Conservation (phyloP, 2,888 invertebrate species). For the Ptychoptera contaminata region DNA sequence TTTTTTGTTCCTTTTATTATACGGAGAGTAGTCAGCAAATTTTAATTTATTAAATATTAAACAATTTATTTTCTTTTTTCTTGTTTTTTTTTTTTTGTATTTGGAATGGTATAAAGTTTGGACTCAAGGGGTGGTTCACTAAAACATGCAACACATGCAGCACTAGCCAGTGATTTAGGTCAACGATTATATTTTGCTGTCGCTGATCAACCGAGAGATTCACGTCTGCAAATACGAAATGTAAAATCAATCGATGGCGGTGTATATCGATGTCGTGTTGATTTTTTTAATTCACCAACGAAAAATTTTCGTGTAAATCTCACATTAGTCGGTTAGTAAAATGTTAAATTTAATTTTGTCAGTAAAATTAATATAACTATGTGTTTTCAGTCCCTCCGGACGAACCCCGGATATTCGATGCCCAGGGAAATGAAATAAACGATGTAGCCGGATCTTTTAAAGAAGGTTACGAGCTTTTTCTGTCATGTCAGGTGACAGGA, state of each 20-base stretch:
- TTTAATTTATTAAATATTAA: no score
- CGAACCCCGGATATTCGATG: constrained; percentile 66
- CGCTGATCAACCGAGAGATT: constrained; percentile 53
- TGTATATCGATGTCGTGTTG: constrained; percentile 72
- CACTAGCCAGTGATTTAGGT: constrained; percentile 62
- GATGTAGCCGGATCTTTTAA: constrained; percentile 69
- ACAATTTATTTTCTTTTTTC: no score
- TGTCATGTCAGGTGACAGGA: constrained; percentile 74
- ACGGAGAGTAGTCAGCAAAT: no score
- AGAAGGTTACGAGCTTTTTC: constrained; percentile 67
- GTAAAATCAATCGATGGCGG: constrained; percentile 64
- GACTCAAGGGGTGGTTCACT: constrained; percentile 61
- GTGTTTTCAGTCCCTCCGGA: constrained; percentile 54
- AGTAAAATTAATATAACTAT: not conserved
- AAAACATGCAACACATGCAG: constrained; percentile 51
- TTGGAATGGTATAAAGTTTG: constrained; percentile 38
- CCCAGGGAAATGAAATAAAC: constrained; percentile 63
- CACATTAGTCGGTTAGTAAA: constrained; percentile 67
- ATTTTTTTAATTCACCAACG: constrained; percentile 78
- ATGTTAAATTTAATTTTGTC: not conserved
- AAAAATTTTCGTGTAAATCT: constrained; percentile 73
- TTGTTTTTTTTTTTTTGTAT: constrained; percentile 8
- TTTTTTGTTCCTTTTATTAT: not conserved
- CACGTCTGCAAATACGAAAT: constrained; percentile 56
- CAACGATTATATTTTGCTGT: constrained; percentile 57